Conservation (phyloP, 92 coral and sea anemone genomes). For the Porites rus region DNA sequence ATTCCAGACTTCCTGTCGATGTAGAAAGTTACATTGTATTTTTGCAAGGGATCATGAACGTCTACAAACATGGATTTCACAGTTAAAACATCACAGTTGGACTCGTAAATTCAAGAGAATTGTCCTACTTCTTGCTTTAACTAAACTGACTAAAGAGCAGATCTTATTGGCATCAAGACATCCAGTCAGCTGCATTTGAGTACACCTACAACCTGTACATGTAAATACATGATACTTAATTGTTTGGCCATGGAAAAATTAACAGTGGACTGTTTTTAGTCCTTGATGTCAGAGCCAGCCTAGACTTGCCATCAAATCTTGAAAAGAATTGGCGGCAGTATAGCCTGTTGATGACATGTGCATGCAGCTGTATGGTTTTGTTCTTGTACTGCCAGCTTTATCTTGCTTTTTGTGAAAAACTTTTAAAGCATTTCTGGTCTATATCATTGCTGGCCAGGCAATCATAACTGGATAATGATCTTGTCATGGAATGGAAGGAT, state of each 20-base stretch:
- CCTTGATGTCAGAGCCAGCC: constrained; percentile 19
- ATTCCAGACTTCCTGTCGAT: too few species aligned
- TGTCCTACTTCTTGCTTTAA: not conserved
- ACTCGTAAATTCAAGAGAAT: not conserved
- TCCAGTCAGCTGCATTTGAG: constrained; percentile 6
- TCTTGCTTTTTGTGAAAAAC: not conserved
- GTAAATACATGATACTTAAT: not conserved
- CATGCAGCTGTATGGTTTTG: not conserved
- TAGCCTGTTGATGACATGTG: constrained; percentile 12
- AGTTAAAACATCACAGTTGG: not conserved
- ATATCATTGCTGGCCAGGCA: too few species aligned
- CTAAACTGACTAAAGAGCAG: not conserved
- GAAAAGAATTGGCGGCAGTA: constrained; percentile 6
- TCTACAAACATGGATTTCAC: too few species aligned
- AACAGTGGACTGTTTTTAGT: not conserved
- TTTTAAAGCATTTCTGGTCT: not conserved
- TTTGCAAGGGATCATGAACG: too few species aligned
- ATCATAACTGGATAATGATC: too few species aligned
- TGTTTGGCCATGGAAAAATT: not conserved
- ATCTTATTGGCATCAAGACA: not conserved
- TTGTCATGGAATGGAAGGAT: too few species aligned
- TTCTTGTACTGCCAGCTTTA: not conserved
- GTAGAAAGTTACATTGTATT: too few species aligned
- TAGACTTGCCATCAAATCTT: constrained; percentile 28
- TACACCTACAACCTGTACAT: too few species aligned